phyloP scores from a whole-genome alignment of 2,113 vertebrate species.

The Aldabrachelys gigantea region DNA sequence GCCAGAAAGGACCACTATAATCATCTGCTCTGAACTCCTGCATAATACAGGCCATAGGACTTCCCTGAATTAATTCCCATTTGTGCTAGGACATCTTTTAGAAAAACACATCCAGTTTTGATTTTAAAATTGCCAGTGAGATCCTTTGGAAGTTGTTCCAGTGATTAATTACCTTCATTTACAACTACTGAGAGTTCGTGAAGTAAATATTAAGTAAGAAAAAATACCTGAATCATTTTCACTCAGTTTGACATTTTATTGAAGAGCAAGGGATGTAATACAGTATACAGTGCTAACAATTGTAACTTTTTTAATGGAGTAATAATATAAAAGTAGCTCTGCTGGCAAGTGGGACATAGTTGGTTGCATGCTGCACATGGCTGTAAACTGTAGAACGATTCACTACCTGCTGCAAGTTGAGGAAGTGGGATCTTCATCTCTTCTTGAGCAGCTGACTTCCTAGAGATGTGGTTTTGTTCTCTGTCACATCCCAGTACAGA shows the following conservation, averaged over 20 bases:
- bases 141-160: background rate
- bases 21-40: background rate
- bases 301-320: background rate
- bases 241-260: background rate
- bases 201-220: background rate
- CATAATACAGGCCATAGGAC: background rate
- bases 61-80: background rate
- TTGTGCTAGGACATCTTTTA: background rate
- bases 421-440: background rate
- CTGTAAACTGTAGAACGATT: background rate
- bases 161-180: background rate
- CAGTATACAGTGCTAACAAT: background rate
- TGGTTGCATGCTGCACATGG: background rate
- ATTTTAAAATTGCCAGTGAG: background rate
- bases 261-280: fast-evolving
- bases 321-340: background rate
- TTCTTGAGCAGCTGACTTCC: background rate
- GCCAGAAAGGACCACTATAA: background rate
- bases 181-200: background rate
- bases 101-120: background rate
- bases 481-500: background rate
- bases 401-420: background rate
- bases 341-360: background rate
- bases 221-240: background rate
- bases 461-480: background rate